Conservation (phyloP, 2,113 vertebrate genomes). For the Rhea americana region DNA sequence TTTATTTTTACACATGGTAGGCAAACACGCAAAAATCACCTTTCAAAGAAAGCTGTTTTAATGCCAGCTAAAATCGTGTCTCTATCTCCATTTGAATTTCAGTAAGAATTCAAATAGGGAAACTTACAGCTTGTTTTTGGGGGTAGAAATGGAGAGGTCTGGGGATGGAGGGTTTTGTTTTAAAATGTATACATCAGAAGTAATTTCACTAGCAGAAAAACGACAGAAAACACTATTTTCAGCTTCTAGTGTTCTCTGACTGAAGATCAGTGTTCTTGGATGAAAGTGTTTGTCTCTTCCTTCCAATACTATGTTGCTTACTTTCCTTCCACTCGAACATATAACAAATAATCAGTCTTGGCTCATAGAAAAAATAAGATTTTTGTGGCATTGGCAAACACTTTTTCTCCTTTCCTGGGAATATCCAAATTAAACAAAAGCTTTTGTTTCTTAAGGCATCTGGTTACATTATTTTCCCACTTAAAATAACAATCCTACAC, state of each 20-base stretch:
- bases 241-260: not conserved
- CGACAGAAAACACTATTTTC: not conserved
- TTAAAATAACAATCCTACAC: not conserved
- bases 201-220: not conserved
- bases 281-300: not conserved
- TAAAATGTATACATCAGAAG: not conserved
- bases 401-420: not conserved
- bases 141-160: rapidly evolving
- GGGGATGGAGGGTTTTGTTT: not conserved
- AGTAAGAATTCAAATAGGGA: not conserved
- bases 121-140: not conserved
- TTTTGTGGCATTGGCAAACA: conserved; percentile 18
- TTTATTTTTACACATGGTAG: not conserved
- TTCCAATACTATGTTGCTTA: conserved; percentile 38
- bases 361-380: conserved; percentile 2
- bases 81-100: not conserved
- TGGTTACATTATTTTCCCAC: not conserved
- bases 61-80: not conserved
- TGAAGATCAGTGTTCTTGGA: conserved; percentile 4
- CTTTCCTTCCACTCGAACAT: conserved; percentile 30
- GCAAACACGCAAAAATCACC: not conserved
- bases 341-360: conserved; percentile 32
- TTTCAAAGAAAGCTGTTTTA: not conserved
- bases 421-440: not conserved
- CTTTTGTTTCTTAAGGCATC: not conserved